Conservation (phyloP, 2,113 vertebrate genomes). For the Ciconia boyciana region DNA sequence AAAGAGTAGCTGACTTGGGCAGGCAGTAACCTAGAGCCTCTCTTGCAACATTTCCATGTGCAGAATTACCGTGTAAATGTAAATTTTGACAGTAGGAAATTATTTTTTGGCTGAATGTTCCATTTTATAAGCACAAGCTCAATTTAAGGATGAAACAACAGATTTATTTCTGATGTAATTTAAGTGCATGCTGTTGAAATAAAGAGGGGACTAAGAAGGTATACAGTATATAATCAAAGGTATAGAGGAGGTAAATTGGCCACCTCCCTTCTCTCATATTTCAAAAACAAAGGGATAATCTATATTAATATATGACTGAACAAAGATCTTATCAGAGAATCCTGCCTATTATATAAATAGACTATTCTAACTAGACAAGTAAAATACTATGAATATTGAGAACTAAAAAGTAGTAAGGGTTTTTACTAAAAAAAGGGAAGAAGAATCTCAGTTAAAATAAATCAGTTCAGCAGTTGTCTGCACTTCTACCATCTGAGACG, state of each 20-base stretch:
- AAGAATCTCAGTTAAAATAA: neutral
- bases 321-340: neutral
- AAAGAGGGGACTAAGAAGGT: neutral
- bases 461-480: neutral
- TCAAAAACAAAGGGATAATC: constrained; percentile 16
- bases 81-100: neutral
- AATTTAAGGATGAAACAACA: neutral
- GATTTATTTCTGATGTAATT: neutral
- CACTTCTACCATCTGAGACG: neutral
- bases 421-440: neutral
- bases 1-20: neutral
- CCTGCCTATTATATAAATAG: neutral
- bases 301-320: neutral
- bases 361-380: neutral
- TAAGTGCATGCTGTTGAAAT: neutral
- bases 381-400: neutral
- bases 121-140: neutral
- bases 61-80: neutral
- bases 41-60: neutral
- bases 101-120: neutral
- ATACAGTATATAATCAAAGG: neutral
- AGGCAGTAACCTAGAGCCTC: neutral
- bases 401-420: neutral
- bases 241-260: constrained; percentile 2
- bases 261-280: neutral